A percentile compares a stretch with the other conserved stretches of the same genome.
Evolutionary conservation across 2,113 vertebrate genomes (phyloP).

Genomic region (Antechinus flavipes): DNA sequence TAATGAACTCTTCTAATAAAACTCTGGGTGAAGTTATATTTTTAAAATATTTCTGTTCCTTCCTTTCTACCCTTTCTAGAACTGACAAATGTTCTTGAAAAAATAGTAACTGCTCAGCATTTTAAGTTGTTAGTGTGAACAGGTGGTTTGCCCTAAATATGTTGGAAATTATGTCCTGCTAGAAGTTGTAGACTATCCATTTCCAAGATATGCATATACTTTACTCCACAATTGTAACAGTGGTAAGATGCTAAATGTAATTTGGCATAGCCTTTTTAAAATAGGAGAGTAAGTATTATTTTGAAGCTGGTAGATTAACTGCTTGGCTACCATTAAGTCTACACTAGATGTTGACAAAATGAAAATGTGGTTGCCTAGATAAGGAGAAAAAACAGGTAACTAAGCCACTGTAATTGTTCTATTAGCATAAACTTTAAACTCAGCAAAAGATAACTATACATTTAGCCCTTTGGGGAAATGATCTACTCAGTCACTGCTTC

Average conservation of each 20-base stretch:
- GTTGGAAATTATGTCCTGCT: conserved; percentile 27
- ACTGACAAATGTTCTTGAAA: not conserved
- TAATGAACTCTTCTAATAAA: not conserved
- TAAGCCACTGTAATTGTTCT: conserved; percentile 35
- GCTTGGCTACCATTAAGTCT: conserved; percentile 31
- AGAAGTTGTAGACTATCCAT: not conserved
- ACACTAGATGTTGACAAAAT: conserved; percentile 30
- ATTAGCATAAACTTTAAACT: conserved; percentile 40
- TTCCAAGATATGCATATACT: conserved; percentile 32
- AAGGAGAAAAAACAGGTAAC: conserved; percentile 52
- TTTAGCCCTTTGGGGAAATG: conserved; percentile 1
- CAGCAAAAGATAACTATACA: conserved; percentile 40
- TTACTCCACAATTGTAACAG: not conserved
- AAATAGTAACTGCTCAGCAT: conserved; percentile 15
- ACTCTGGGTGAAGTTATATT: conserved; percentile 31
- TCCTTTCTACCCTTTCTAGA: conserved; percentile 12
- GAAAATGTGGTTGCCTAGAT: conserved; percentile 53
- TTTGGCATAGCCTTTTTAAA: conserved; percentile 34
- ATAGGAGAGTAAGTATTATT: not conserved
- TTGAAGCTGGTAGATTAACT: conserved; percentile 17
- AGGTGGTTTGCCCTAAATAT: not conserved
- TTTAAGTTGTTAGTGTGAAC: not conserved
- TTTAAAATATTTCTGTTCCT: conserved; percentile 43
- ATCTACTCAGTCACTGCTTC: conserved; percentile 20
- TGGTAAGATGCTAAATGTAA: conserved; percentile 19